Evolutionary conservation across 2,888 invertebrate genomes (phyloP).

Genomic region (Protodeltote pygarga): DNA sequence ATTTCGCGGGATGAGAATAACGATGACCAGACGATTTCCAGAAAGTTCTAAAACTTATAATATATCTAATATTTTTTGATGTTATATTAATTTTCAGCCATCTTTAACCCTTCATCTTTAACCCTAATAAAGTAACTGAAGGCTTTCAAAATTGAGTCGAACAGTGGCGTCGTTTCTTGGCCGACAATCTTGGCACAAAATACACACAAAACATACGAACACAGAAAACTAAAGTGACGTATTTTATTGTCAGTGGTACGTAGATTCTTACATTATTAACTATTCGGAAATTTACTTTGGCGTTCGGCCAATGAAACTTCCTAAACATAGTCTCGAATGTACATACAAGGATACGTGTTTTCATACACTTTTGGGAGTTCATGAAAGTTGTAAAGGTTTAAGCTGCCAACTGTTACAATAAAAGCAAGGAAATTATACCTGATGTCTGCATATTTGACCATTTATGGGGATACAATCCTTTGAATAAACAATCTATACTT

Average conservation of each 20-base stretch:
- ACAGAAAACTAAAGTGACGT: conserved; percentile 42
- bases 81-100: conserved; percentile 11
- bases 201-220: conserved; percentile 43
- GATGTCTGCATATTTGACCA: too few relatives aligned
- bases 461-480: too few relatives aligned
- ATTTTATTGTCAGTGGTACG: conserved; percentile 49
- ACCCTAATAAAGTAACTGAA: too few relatives aligned
- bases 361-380: conserved; percentile 9
- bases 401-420: background rate
- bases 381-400: conserved; percentile 18
- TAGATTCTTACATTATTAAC: conserved; percentile 68
- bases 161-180: conserved; percentile 25
- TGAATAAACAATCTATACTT: too few relatives aligned
- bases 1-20: too few relatives aligned
- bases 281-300: conserved; percentile 76
- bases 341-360: conserved; percentile 41
- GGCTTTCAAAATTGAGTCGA: conserved; percentile 43
- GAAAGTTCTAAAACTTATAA: too few relatives aligned
- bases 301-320: conserved; percentile 65
- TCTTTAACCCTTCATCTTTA: too few relatives aligned
- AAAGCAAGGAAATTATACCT: too few relatives aligned
- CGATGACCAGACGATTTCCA: too few relatives aligned
- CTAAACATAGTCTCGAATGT: conserved; percentile 49
- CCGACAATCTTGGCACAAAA: conserved; percentile 45
- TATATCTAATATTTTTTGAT: too few relatives aligned